Percentiles rank a stretch among this genome's conserved stretches.
Evolutionary conservation across 2,888 invertebrate genomes (phyloP).

Genomic region (Andrena minutula): DNA sequence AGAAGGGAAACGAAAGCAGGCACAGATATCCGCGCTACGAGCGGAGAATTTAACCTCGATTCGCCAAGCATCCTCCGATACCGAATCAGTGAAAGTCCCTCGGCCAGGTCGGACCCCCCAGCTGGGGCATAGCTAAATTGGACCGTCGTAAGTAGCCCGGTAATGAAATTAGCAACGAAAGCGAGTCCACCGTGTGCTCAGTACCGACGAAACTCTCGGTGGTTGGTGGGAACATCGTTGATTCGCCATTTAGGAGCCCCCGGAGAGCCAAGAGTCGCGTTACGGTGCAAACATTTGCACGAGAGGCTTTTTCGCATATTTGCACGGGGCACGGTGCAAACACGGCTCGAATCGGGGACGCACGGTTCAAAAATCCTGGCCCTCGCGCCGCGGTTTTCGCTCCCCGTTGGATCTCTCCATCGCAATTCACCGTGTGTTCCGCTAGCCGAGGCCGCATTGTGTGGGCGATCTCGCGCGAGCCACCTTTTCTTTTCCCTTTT

Average conservation of each 20-base stretch:
- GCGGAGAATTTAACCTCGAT: conserved; percentile 55
- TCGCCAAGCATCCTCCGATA: conserved; percentile 38
- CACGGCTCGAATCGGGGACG: conserved; percentile 12
- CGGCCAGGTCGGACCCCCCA: conserved; percentile 25
- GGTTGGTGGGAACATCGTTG: neutral
- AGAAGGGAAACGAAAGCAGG: conserved; percentile 13
- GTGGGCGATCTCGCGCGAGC: conserved; percentile 33
- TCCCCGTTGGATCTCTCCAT: conserved; percentile 37
- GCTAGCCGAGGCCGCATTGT: conserved; percentile 46
- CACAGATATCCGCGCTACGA: neutral
- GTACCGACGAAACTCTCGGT: neutral
- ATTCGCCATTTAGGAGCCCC: neutral
- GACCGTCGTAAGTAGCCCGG: conserved; percentile 12
- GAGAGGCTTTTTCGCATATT: neutral
- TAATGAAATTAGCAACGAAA: conserved; percentile 32
- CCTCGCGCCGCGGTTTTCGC: conserved; percentile 27
- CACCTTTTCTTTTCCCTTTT: neutral
- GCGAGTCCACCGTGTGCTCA: neutral
- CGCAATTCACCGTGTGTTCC: conserved; percentile 50
- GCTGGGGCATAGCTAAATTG: conserved; percentile 23
- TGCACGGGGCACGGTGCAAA: neutral
- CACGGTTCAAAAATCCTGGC: conserved; percentile 16
- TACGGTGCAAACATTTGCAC: conserved; percentile 14
- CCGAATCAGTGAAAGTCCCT: conserved; percentile 51
- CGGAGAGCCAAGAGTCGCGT: conserved; percentile 1